phyloP scores from a whole-genome alignment of 1,140 invertebrate genomes.

The Caenorhabditis inopinata region DNA sequence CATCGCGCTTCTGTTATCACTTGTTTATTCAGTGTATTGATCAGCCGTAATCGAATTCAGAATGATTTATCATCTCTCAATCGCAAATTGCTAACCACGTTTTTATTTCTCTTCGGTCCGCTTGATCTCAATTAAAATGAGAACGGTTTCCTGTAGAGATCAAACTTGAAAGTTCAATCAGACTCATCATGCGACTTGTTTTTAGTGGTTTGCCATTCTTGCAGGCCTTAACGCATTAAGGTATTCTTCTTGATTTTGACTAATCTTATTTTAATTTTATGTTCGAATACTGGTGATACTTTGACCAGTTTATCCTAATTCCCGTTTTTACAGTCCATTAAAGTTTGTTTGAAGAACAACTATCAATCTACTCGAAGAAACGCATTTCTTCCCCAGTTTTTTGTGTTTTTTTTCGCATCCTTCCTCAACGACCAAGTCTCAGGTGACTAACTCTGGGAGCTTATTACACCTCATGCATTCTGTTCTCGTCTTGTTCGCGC shows the following conservation, averaged over 20 bases:
- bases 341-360: neutral
- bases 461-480: conserved; percentile 26
- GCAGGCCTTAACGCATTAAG: neutral
- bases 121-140: neutral
- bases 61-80: neutral
- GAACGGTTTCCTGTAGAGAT: neutral
- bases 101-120: neutral
- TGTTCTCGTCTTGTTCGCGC: neutral
- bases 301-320: neutral
- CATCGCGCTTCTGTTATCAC: neutral
- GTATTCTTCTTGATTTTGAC: neutral
- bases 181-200: neutral
- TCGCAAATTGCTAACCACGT: neutral
- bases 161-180: conserved; percentile 4
- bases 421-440: neutral
- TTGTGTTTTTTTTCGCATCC: conserved; percentile 1
- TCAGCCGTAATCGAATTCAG: neutral
- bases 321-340: neutral
- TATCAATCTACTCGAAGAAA: conserved; percentile 5
- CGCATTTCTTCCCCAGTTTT: neutral
- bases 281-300: neutral
- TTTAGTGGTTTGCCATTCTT: conserved; percentile 3
- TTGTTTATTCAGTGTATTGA: neutral
- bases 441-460: neutral
- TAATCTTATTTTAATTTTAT: no score